phyloP scores from a whole-genome alignment of 2,113 vertebrate species.

The Mesembrinibis cayennensis region DNA sequence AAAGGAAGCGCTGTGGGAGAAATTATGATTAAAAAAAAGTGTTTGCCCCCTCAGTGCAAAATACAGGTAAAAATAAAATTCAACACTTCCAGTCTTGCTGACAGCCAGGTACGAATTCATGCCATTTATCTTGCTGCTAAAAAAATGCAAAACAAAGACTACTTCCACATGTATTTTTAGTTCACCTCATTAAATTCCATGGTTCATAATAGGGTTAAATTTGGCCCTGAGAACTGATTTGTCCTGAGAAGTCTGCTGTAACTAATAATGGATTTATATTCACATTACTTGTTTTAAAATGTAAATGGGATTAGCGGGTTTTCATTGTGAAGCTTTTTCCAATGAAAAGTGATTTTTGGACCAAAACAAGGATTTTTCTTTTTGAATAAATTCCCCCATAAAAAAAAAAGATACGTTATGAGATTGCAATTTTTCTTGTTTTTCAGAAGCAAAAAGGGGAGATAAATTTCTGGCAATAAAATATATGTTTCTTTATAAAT shows the following conservation, averaged over 20 bases:
- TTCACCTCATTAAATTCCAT: neutral
- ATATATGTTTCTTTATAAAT: neutral
- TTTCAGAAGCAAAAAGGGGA: neutral
- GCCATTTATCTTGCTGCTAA: neutral
- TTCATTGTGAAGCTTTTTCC: neutral
- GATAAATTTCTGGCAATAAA: neutral
- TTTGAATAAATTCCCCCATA: neutral
- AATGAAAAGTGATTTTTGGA: neutral
- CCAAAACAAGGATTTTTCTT: neutral
- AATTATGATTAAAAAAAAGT: neutral
- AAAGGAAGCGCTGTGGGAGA: neutral
- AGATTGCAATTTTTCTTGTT: neutral
- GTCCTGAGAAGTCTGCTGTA: neutral
- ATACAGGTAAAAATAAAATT: neutral
- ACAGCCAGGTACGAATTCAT: neutral
- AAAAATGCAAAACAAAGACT: neutral
- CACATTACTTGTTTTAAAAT: neutral
- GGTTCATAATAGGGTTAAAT: neutral
- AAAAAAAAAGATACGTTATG: fast-evolving
- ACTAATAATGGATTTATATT: neutral
- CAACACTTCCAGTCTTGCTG: neutral
- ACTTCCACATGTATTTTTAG: neutral
- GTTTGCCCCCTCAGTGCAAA: neutral
- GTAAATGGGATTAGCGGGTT: neutral
- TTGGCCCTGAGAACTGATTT: neutral